A percentile compares a stretch with the other conserved stretches of the same genome.
phyloP scores from a whole-genome alignment of 2,797 vertebrate genomes.

The Pelobates cultripes region DNA sequence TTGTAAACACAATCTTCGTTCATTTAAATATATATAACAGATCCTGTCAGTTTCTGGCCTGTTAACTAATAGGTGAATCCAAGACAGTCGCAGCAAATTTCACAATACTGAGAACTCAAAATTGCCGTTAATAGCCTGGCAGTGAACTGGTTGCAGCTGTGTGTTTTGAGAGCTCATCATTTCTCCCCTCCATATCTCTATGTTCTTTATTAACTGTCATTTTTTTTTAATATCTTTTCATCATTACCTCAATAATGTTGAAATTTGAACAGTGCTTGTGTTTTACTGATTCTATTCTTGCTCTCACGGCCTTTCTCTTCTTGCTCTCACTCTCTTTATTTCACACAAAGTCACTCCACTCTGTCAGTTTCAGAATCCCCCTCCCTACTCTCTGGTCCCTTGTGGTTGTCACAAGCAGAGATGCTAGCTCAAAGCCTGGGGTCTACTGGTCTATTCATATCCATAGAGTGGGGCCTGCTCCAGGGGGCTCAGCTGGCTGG shows the following conservation, averaged over 20 bases:
- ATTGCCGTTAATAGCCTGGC: not conserved
- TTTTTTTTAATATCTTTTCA: not conserved
- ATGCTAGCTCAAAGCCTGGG: slow-evolving; percentile 41
- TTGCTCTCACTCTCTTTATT: slow-evolving; percentile 18
- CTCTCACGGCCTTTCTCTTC: not conserved
- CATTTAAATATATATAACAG: too few species aligned
- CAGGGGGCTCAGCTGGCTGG: slow-evolving; percentile 44
- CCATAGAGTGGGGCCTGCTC: slow-evolving; percentile 22
- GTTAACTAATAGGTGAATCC: too few species aligned
- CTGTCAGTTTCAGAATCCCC: slow-evolving; percentile 12
- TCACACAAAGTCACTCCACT: not conserved
- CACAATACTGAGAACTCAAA: too few species aligned
- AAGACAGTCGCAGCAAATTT: too few species aligned
- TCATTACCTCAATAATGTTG: not conserved
- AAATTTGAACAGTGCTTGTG: not conserved
- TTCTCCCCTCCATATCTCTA: not conserved
- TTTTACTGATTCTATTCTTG: too few species aligned
- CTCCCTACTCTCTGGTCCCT: slow-evolving; percentile 29
- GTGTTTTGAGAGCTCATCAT: not conserved
- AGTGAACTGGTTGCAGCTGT: not conserved
- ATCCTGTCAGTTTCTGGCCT: too few species aligned
- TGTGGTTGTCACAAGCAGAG: slow-evolving; percentile 50
- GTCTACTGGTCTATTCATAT: slow-evolving; percentile 47
- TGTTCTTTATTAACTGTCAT: not conserved
- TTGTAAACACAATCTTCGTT: too few species aligned